Evolutionary conservation across 2,888 invertebrate genomes (phyloP), one percentile per base, ranked within the genome.

Genomic region (Globia sparganii): DNA sequence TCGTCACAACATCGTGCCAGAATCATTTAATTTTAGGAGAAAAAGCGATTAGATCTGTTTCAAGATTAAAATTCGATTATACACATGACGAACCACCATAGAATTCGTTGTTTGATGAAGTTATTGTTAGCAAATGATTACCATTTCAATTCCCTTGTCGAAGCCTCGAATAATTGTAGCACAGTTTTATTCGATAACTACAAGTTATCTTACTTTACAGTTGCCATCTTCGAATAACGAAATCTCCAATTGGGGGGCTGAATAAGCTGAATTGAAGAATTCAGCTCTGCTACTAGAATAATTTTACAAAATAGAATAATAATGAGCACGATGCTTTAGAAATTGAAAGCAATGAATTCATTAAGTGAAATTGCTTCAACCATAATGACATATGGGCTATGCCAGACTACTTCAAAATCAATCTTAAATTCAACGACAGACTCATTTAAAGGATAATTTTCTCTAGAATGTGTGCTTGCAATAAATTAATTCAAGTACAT

Each of bases 401-500:
- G 53, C 58, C 49, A 58, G 49, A 37, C 34, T 67, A 13, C 53
- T 67, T 73, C 43, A 74, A 71, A 71, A 79, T 80, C 56, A 46
- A 83, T 83, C 46, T 58, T 28, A 21, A 53, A 56, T 78, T 73
- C 49, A 62, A 49, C 9, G 46, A 31, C 25, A 65, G 62, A 49
- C 37, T 59, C 31, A 72, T 81, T 69, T 65, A 46, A 53, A 37
- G 21, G 43, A 46, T 59, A 31, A 66, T 59, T 62, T 75, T 43
- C 34, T 49, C 49, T 37, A 46, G 34, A 84, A 80, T 28, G 49
- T 70, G 56, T 40, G 56, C 58, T 49, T 62, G 61, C 65, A 49
- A 72, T 85, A 40, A 66, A 75, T 82, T 69, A 5, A 68, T 49
- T 80, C 21, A 40, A 67, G 49, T 43, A 56, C 66, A 40, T 37